These are phyloP conservation scores for Procambarus clarkii DNA, from an alignment of 1,140 invertebrate species.

Conservation along the genomic window DNA sequence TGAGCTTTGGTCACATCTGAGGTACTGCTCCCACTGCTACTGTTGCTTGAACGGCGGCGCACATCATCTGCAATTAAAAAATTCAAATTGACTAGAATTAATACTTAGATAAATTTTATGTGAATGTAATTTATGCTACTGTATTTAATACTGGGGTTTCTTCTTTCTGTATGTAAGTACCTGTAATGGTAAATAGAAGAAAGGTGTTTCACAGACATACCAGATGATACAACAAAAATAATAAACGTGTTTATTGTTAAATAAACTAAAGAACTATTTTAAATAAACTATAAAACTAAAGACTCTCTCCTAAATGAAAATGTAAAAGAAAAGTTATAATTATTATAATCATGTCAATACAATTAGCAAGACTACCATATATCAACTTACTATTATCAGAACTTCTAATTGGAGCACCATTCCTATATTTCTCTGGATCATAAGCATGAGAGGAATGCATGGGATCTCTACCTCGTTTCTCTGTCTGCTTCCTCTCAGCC, in stretches of 20 bases:
- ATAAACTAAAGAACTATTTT: too few species aligned
- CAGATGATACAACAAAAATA: too few species aligned
- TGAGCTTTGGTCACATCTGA: constrained; percentile 74
- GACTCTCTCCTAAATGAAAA: neutral
- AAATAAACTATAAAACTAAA: too few species aligned
- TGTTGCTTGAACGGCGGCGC: constrained; percentile 55
- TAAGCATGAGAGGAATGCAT: constrained; percentile 36
- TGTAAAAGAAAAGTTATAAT: neutral
- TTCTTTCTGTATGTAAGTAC: too few species aligned
- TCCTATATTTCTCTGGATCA: constrained; percentile 60
- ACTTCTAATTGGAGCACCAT: constrained; percentile 21
- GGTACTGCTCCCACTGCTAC: constrained; percentile 44
- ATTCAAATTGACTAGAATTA: neutral
- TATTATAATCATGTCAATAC: neutral
- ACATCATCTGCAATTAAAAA: neutral
- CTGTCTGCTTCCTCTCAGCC: constrained; percentile 63
- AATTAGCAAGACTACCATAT: neutral
- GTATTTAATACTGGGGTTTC: too few species aligned
- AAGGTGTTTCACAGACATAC: too few species aligned
- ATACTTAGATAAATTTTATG: neutral
- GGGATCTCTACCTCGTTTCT: constrained; percentile 61
- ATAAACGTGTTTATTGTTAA: too few species aligned
- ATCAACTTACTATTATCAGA: constrained; percentile 33
- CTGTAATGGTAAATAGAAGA: too few species aligned
- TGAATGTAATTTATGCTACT: too few species aligned